Conservation (phyloP, 2,797 vertebrate species). For the Notamacropus eugenii region DNA sequence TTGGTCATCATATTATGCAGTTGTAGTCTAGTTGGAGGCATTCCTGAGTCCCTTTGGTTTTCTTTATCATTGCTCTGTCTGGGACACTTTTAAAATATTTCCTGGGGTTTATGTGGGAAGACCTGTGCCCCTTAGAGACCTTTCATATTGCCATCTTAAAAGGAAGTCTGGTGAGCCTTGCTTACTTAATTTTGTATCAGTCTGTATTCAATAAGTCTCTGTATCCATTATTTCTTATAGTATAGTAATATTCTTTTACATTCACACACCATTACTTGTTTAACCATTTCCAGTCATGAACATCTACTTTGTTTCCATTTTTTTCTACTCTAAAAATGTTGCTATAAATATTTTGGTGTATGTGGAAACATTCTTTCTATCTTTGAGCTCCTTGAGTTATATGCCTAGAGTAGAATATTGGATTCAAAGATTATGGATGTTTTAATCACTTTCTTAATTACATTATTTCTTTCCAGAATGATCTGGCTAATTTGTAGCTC, state of each 20-base stretch:
- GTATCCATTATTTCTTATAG: neutral
- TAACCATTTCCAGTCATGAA: neutral
- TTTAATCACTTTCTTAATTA: neutral
- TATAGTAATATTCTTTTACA: neutral
- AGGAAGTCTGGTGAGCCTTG: neutral
- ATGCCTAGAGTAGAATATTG: neutral
- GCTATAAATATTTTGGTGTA: neutral
- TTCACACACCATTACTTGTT: neutral
- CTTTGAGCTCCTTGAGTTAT: neutral
- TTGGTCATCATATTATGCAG: neutral
- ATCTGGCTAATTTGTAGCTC: neutral
- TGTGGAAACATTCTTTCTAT: neutral
- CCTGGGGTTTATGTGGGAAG: neutral
- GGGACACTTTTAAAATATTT: neutral
- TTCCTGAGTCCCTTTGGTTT: neutral
- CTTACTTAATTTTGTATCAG: neutral
- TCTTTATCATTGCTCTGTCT: neutral
- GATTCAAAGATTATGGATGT: neutral
- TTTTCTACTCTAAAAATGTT: neutral
- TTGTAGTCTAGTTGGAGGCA: neutral
- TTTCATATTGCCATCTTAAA: neutral
- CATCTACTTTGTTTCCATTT: neutral
- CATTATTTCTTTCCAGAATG: neutral
- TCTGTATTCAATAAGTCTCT: neutral
- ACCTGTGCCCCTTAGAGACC: neutral